A percentile compares a stretch with the other conserved stretches of the same genome.
Evolutionary conservation across 2,797 vertebrate genomes (phyloP).

Genomic region (Platyrinchus mystaceus): DNA sequence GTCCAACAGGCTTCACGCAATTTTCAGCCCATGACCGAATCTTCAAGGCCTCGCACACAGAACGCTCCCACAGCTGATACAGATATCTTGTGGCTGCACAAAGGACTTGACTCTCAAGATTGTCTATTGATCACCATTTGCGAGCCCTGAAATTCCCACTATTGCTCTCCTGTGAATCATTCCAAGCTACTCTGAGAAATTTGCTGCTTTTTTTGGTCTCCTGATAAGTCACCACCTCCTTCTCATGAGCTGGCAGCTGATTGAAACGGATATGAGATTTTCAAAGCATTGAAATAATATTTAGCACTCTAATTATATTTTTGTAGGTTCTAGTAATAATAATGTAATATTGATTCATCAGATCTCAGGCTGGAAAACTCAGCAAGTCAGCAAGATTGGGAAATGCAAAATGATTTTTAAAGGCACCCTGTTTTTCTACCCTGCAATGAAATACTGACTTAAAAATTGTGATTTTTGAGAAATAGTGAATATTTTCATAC

Average conservation of each 20-base stretch:
- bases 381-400: constrained; percentile 13
- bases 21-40: neutral
- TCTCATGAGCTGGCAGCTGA: constrained; percentile 1
- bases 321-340: constrained; percentile 32
- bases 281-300: constrained; percentile 39
- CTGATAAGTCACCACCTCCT: neutral
- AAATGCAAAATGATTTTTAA: neutral
- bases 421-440: neutral
- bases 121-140: neutral
- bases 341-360: constrained; percentile 45
- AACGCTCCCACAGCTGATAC: neutral
- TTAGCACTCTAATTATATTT: constrained; percentile 52
- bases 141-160: neutral
- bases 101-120: neutral
- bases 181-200: neutral
- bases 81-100: neutral
- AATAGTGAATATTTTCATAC: neutral
- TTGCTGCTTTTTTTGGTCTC: neutral
- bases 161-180: neutral
- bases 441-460: neutral
- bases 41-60: neutral
- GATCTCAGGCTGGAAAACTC: neutral
- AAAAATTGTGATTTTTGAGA: neutral
- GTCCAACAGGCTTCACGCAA: rapidly evolving
- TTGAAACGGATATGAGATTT: constrained; percentile 40